A percentile compares a stretch with the other conserved stretches of the same genome.
Evolutionary conservation across 2,797 vertebrate species (phyloP).

Genomic region (Rhodeus uyekii): DNA sequence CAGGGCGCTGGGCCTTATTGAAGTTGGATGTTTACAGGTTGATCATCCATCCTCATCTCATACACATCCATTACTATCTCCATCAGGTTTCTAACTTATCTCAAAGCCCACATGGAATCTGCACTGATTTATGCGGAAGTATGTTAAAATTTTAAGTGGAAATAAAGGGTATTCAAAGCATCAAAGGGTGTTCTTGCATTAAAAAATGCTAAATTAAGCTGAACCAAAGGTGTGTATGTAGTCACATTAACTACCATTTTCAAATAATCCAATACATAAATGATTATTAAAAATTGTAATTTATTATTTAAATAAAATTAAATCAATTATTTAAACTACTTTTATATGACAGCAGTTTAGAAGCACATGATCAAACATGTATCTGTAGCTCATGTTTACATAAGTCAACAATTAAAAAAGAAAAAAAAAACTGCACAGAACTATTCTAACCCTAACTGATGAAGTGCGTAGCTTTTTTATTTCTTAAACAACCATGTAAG

Average conservation of each 20-base stretch:
- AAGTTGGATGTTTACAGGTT: slow-evolving; percentile 56
- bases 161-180: neutral
- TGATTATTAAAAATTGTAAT: neutral
- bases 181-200: slow-evolving; percentile 13
- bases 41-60: slow-evolving; percentile 57
- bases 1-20: neutral
- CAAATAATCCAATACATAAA: neutral
- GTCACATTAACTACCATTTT: neutral
- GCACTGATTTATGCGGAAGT: neutral
- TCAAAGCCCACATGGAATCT: slow-evolving; percentile 34
- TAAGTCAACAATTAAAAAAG: too few relatives aligned
- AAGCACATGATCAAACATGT: neutral
- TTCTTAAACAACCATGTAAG: too few relatives aligned
- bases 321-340: neutral
- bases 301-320: too few relatives aligned
- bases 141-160: neutral
- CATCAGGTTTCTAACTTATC: slow-evolving; percentile 47
- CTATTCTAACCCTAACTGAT: too few relatives aligned
- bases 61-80: slow-evolving; percentile 61
- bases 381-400: neutral
- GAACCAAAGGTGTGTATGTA: neutral
- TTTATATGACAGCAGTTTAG: neutral
- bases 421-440: too few relatives aligned
- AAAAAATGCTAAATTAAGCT: neutral
- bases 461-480: too few relatives aligned